Evolutionary conservation across 2,888 invertebrate genomes (phyloP), one percentile per base, ranked within the genome.

Genomic region (Cyclophora albipunctata): DNA sequence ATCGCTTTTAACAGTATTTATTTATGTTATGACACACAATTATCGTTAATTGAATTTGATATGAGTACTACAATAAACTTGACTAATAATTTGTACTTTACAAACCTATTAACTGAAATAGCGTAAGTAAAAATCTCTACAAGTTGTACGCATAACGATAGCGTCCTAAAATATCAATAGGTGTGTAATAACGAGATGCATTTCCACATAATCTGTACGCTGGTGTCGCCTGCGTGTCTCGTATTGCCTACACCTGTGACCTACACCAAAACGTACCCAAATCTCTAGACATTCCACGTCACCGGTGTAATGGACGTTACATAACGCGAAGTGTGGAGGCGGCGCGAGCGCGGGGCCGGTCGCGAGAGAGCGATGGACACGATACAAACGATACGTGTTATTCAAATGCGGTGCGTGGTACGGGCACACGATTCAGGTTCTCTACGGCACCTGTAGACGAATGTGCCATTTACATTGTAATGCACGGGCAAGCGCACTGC

Each of bases 381-480:
- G 59, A 48, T 52, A 64, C 71, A 66, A 50, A 58, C 59, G 59
- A 67, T 74, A 78, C 69, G 68, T 64, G 63, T 69, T 67, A 64
- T 70, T 68, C 64, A 67, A 73, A 73, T 66, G 57, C 54, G 55
- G 47, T 53, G 53, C 66, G 57, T 71, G 60, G 71, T 75, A 59
- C 52, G 33, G 65, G 60, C 59, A 63, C 57, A 59, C 64, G 66
- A 77, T 81, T 81, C 82, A 77, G 78, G 84, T 80, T 80, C 76
- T 77, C 64, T 69, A 69, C 71, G 71, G 78, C 83, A 84, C 82
- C 83, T 84, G 84, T 82, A 80, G 78, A 81, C 78, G 75, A 79
- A 79, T 78, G 82, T 83, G 81, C 84, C 81, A 81, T 84, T 84
- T 85, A 84, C 84, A 84, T 84, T 84, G 84, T 84, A 84, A 84